A percentile compares a stretch with the other conserved stretches of the same genome.
Conservation (phyloP, 2,113 vertebrate genomes). For the Cacatua alba region DNA sequence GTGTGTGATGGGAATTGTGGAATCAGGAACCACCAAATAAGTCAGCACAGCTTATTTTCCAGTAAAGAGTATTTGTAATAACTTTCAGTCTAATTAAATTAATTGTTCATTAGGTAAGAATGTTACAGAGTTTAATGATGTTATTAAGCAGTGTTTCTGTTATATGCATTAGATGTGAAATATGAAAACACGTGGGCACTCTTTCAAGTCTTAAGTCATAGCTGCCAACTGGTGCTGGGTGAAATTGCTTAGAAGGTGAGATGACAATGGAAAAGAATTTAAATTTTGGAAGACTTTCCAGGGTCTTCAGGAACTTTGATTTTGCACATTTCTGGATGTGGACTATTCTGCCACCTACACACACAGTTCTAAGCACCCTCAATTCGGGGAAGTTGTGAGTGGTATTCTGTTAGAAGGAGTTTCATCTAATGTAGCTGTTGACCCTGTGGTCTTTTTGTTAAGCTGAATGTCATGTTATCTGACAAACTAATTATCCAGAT, state of each 20-base stretch:
- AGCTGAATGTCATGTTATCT: neutral
- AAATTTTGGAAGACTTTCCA: neutral
- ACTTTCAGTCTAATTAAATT: neutral
- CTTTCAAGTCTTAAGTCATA: neutral
- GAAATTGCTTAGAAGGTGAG: neutral
- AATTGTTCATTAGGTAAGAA: neutral
- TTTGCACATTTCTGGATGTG: neutral
- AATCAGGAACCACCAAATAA: neutral
- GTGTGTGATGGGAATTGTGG: neutral
- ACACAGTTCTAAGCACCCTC: neutral
- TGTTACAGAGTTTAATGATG: neutral
- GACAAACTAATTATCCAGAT: neutral
- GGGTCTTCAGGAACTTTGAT: neutral
- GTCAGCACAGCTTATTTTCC: neutral
- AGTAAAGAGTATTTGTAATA: neutral
- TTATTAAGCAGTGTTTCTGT: neutral
- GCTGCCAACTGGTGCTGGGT: neutral
- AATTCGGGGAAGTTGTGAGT: neutral
- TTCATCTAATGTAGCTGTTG: neutral
- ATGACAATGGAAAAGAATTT: neutral
- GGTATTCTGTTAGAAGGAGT: neutral
- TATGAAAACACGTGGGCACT: neutral
- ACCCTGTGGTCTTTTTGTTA: neutral
- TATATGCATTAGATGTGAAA: neutral
- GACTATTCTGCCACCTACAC: neutral